These are phyloP conservation scores for Drosophila sp. DNA, from an alignment of 1,140 invertebrate species.

Conservation along the genomic window DNA sequence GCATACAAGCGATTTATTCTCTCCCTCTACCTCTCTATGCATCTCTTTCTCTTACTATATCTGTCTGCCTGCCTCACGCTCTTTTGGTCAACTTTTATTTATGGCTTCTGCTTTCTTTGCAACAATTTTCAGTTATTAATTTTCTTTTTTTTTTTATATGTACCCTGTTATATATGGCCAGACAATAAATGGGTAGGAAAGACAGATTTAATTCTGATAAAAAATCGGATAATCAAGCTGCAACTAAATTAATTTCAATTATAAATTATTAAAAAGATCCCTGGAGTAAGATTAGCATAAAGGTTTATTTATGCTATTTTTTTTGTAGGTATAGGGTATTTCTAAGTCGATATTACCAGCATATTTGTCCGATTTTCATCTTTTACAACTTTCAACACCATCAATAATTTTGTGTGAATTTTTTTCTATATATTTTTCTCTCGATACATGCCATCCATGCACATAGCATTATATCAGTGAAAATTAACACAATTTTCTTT, in stretches of 20 bases:
- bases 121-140: constrained; percentile 68
- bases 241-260: no score
- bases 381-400: constrained; percentile 8
- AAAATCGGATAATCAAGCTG: no score
- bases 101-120: constrained; percentile 50
- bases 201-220: not conserved
- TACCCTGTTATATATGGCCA: not conserved
- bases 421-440: constrained; percentile 9
- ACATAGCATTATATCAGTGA: constrained; percentile 13
- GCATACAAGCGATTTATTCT: constrained; percentile 68
- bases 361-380: constrained; percentile 12
- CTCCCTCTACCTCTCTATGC: constrained; percentile 29
- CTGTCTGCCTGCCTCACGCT: constrained; percentile 1
- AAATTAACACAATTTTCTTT: constrained; percentile 52
- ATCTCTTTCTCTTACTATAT: not conserved
- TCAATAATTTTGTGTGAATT: not conserved
- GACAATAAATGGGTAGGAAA: not conserved
- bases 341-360: constrained; percentile 3
- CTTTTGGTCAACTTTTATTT: constrained; percentile 50
- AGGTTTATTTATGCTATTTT: not conserved
- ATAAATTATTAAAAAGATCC: no score
- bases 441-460: constrained; percentile 10
- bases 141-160: constrained; percentile 31
- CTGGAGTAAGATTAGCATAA: not conserved
- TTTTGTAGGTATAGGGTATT: constrained; percentile 19